Evolutionary conservation across 2,113 vertebrate species (phyloP).

Genomic region (Trachemys scripta): DNA sequence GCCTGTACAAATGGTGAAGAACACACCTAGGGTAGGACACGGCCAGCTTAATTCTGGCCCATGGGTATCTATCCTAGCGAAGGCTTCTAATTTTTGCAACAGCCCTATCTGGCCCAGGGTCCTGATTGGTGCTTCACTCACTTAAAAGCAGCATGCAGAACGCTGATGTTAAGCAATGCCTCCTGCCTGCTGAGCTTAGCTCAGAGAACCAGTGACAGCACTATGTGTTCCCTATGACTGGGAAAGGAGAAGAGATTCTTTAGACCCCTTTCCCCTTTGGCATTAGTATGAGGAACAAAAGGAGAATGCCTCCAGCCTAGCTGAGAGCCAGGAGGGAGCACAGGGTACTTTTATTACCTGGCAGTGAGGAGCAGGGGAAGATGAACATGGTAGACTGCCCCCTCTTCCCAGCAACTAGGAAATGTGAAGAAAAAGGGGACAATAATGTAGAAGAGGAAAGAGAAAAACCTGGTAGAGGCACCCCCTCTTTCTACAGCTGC

Average conservation of each 20-base stretch:
- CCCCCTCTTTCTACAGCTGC: not conserved
- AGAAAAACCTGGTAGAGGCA: not conserved
- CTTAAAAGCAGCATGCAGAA: not conserved
- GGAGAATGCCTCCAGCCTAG: not conserved
- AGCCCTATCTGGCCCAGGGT: not conserved
- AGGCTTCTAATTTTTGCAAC: not conserved
- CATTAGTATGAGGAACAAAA: fast-evolving
- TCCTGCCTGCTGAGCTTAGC: not conserved
- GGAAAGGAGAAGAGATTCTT: not conserved
- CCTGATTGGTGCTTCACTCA: not conserved
- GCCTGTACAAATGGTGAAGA: not conserved
- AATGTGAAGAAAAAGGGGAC: not conserved
- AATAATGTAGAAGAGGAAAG: not conserved
- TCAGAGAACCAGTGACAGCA: not conserved
- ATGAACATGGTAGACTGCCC: not conserved
- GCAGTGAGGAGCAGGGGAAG: not conserved
- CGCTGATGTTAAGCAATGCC: not conserved
- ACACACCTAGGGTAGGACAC: not conserved
- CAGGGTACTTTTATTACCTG: not conserved
- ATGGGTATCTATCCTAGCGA: not conserved
- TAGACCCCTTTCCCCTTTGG: not conserved
- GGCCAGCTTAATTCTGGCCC: not conserved
- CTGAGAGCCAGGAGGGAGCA: not conserved
- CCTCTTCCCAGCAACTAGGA: not conserved
- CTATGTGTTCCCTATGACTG: too few species aligned